Conservation (phyloP, 2,113 vertebrate species). For the Sander lucioperca region DNA sequence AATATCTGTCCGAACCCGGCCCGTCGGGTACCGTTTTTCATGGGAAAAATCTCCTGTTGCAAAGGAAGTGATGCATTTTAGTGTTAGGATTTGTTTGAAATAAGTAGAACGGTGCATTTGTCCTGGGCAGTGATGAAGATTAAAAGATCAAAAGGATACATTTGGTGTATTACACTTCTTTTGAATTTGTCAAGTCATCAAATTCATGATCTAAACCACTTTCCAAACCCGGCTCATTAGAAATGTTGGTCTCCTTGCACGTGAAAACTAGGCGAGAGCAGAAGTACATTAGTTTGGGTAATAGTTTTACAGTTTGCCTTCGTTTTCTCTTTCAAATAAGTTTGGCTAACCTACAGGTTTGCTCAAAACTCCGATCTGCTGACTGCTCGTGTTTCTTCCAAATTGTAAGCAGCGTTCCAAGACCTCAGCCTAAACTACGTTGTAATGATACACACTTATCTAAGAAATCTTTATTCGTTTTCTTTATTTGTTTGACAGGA, state of each 20-base stretch:
- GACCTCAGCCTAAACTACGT: neutral
- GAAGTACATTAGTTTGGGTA: neutral
- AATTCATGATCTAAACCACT: neutral
- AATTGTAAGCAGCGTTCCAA: neutral
- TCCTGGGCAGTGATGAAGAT: neutral
- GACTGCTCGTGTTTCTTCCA: neutral
- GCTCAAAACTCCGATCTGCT: neutral
- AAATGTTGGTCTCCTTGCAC: neutral
- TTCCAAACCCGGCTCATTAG: neutral
- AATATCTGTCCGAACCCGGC: no score
- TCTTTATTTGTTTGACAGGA: neutral
- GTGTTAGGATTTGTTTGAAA: slow-evolving; percentile 6
- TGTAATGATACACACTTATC: neutral
- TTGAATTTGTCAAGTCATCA: neutral
- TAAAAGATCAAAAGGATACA: neutral
- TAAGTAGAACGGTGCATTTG: neutral
- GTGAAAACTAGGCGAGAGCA: neutral
- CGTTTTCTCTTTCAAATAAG: neutral
- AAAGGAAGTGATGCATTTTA: slow-evolving; percentile 1
- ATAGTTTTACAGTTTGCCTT: neutral
- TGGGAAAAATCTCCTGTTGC: neutral
- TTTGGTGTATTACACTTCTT: neutral
- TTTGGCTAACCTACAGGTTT: neutral
- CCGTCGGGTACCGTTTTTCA: neutral
- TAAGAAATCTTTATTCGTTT: neutral